phyloP scores from a whole-genome alignment of 1,140 invertebrate genomes.

The Nasonia giraulti region DNA sequence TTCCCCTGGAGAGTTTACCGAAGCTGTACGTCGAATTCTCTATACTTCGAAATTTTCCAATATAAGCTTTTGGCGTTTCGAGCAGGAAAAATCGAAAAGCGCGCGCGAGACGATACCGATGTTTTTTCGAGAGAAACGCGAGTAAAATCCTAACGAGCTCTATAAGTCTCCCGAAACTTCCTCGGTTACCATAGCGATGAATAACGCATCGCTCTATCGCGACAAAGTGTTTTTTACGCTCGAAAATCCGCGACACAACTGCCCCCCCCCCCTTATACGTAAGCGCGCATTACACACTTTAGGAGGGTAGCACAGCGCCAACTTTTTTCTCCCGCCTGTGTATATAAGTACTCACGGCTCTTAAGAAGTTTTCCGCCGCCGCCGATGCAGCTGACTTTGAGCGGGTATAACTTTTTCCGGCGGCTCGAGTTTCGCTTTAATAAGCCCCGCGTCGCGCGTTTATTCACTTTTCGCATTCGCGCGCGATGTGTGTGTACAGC shows the following conservation, averaged over 20 bases:
- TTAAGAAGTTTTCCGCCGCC: not conserved
- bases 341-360: not conserved
- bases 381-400: slow-evolving; percentile 3
- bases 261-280: not conserved
- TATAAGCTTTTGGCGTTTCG: no score
- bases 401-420: not conserved
- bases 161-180: no score
- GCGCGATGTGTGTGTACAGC: not conserved
- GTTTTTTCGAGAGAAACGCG: no score
- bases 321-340: not conserved
- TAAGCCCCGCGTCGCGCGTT: slow-evolving; percentile 14
- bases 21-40: no score
- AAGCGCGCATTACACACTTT: not conserved
- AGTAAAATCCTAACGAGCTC: no score
- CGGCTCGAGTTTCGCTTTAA: slow-evolving; percentile 14
- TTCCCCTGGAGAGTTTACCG: not conserved
- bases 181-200: no score
- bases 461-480: slow-evolving; percentile 2
- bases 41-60: no score
- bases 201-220: no score
- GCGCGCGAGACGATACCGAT: no score
- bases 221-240: not conserved
- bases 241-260: not conserved
- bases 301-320: not conserved
- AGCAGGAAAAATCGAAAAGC: no score